Evolutionary conservation across 1,140 invertebrate genomes (phyloP).

Genomic region (Capitella teleta): DNA sequence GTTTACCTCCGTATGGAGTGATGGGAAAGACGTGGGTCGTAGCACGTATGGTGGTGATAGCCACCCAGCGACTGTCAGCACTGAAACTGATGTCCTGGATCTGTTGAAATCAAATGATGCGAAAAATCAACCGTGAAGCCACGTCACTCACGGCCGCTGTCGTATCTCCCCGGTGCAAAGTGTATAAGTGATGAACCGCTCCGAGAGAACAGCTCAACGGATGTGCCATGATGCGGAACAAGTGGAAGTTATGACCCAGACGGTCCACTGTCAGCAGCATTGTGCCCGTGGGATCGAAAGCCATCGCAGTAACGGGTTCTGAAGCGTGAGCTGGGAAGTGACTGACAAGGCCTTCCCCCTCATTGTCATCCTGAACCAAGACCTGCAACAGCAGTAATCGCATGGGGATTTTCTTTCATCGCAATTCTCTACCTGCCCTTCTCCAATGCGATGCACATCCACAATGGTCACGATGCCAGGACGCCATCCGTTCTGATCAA

Average conservation of each 20-base stretch:
- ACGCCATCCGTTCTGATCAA: constrained; percentile 33
- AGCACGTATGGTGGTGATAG: constrained; percentile 83
- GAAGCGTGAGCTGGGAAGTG: constrained; percentile 85
- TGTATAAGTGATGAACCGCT: constrained; percentile 91
- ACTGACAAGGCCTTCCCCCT: constrained; percentile 54
- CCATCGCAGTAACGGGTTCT: constrained; percentile 77
- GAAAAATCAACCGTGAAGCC: no score
- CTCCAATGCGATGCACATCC: constrained; percentile 53
- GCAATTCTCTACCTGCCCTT: constrained; percentile 20
- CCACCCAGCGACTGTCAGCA: constrained; percentile 86
- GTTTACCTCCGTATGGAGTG: constrained; percentile 79
- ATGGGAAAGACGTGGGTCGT: constrained; percentile 96
- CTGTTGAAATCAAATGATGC: no score
- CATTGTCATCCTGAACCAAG: constrained; percentile 31
- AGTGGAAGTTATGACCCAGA: constrained; percentile 88
- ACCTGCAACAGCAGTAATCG: constrained; percentile 19
- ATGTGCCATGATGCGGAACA: constrained; percentile 89
- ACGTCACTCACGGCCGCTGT: constrained; percentile 46
- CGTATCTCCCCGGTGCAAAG: constrained; percentile 69
- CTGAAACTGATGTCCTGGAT: constrained; percentile 73
- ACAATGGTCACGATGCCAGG: constrained; percentile 80
- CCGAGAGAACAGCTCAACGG: constrained; percentile 73
- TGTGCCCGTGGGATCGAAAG: constrained; percentile 84
- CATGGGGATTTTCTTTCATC: neutral
- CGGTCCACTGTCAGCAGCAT: constrained; percentile 84